Evolutionary conservation across 92 coral and sea anemone genomes (phyloP), one percentile per base, ranked within the genome.

Genomic region (Hydrozoanthus gracilis): DNA sequence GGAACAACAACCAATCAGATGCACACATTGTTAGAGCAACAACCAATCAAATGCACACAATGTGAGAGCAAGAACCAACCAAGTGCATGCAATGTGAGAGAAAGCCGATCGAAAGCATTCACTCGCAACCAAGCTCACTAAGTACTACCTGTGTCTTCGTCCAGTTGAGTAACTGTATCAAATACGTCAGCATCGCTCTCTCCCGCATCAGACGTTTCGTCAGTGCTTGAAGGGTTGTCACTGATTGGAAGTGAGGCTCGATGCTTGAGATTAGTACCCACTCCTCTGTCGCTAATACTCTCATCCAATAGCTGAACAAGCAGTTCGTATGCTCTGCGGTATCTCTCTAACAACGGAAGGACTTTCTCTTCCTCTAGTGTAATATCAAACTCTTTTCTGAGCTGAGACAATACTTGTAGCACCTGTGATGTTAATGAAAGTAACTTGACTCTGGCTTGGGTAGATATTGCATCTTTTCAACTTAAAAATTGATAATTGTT

Each of bases 141-240:
- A 44, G 50, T 50, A 55, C 71, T 71, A 95, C 98, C 98, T 83
- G 91, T 92, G 66, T 95, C 98, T 6, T 94, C 98, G 73, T 91
- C 98, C 44, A 95, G 80, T 75, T 92, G 98, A 20, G 98, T 95
- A 50, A 95, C 98, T 50, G 98, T 90, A 54, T 95, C 98, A 77
- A 95, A 94, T 87, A 88, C 86, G 51, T 95, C 98, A 17, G 95
- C 88, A 80, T 93, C 96, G 70, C 94, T 93, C 15, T 88, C 88
- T 51, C 90, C 83, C 2, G 47, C 89, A 46, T 90, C 92, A 16
- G 85, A 64, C 10, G 68, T 86, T 35, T 90, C 90, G n/a, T 58
- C 84, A 3, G 52, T 27, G 73, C 82, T 72, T 10, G 85, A 86
- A 14, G 73, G 52, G 74, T 68, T 74, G 10, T 85, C 88, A 55